Evolutionary conservation across 2,888 invertebrate genomes (phyloP), one percentile per base, ranked within the genome.

Genomic region (Mesodorylaimus sp.): DNA sequence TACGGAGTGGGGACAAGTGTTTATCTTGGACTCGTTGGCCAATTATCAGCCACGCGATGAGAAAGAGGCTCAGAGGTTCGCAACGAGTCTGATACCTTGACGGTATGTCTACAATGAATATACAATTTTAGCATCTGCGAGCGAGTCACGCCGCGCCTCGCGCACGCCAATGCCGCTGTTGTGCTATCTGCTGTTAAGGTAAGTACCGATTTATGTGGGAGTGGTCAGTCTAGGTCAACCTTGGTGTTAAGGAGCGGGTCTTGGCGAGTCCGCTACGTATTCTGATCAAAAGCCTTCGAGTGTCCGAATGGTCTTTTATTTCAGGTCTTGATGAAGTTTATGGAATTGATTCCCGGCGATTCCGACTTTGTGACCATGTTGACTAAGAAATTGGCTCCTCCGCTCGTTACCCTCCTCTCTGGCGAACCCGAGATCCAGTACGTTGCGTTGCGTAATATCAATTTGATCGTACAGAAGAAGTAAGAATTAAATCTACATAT

Each of bases 401-500:
- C 97, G 7, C 76, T 97, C 37, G 97, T 97, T 7, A 97, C 97
- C 0, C 74, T 99, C 49, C 76, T 97, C 10, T 91, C 91, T 42
- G 89, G 93, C 0, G 97, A 99, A 68, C 91, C 97, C 0, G 97
- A 99, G 71, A 95, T 97, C 47, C 97, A 99, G 70, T 97, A 99
- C 67, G 97, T 97, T 2, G 97, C 97, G 0, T 73, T 97, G 52
- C 73, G 97, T 57, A 97, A 97, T 69, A 97, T 99, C 64, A 99
- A 99, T 72, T 76, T 97, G 44, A 97, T 99, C 55, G 97, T 97
- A 19, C 97, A 99, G 71, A 99, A 99, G 70, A 76, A 71, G 68
- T 68, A 50, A 28, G 39, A 26, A 32, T 2, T 37, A 25, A 42
- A n/a, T 54, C 19, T 23, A 28, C 21, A 16, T 45, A 45, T 45